Evolutionary conservation across 2,113 vertebrate genomes (phyloP), one percentile per base, ranked within the genome.

Genomic region (Pomatorhinus ruficollis): DNA sequence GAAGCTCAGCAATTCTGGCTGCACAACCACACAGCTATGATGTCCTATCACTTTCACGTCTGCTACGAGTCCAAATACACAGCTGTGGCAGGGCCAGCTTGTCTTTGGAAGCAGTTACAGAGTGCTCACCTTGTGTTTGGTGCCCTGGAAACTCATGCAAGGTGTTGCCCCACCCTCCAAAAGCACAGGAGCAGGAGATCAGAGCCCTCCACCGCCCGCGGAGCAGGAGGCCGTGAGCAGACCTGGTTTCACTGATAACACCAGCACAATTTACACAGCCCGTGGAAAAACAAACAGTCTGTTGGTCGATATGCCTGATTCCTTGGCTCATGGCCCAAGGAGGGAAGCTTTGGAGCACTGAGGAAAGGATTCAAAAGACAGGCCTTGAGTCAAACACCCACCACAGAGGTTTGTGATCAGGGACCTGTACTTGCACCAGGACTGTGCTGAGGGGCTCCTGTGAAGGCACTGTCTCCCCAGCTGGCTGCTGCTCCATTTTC

Each of bases 281-380:
- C 0, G 2, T 63, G 94, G 95, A 96, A 97, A 95, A 94, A 80
- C 88, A 96, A 96, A 70, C 12, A 19, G n/a, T 27, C 52, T 21
- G 0, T 10, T 0, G 0, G 53, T 31, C 60, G 75, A 45, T 57
- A 49, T 27, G 15, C 44, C 37, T 1, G 5, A 57, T 79, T 75
- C 40, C 75, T 65, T 94, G 95, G 96, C 92, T 79, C n/a, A 1
- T 2, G 9, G 75, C 95, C 82, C 70, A 27, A 47, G 33, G 28
- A 40, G 17, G 40, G 40, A 70, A 70, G 44, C 75, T 35, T 6
- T 3, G 28, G 64, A 91, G 50, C 47, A 5, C 30, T 11, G 66
- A 71, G 72, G 42, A 42, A 31, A 64, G 40, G 49, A 9, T 56
- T 45, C 35, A 30, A 50, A 66, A 64, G 54, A 59, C 39, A 44